phyloP scores from a whole-genome alignment of 2,888 invertebrate species.

The Argyresthia albistria region DNA sequence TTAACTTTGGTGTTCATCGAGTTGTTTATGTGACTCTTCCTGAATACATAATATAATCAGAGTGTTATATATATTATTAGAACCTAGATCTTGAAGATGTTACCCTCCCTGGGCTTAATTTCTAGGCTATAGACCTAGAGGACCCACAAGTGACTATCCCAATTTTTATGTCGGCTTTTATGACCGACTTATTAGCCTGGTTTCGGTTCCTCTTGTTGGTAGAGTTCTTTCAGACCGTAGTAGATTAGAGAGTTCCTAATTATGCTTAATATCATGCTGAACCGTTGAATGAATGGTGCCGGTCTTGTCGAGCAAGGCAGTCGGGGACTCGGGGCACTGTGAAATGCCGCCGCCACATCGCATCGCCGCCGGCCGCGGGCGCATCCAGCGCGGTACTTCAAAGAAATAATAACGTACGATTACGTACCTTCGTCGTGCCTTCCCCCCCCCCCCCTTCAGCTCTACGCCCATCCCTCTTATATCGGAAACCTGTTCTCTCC shows the following conservation, averaged over 20 bases:
- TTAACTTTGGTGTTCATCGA: no score
- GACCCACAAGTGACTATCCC: no score
- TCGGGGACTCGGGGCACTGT: background rate
- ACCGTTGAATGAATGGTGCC: conserved; percentile 1
- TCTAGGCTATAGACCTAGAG: no score
- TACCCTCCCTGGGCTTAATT: no score
- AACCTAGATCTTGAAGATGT: no score
- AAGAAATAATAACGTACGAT: conserved; percentile 61
- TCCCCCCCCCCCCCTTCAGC: conserved; percentile 30
- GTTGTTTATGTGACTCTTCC: no score
- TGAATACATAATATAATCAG: no score
- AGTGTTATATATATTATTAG: no score
- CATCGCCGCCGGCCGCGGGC: conserved; percentile 5
- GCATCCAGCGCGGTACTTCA: conserved; percentile 36
- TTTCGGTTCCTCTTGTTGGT: no score
- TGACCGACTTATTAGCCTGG: no score
- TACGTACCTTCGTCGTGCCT: conserved; percentile 27
- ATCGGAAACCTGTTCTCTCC: conserved; percentile 49
- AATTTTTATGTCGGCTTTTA: no score
- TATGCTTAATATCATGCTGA: background rate
- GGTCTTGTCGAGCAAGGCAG: background rate
- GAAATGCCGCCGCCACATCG: background rate
- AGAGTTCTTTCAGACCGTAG: background rate
- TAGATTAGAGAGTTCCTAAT: background rate
- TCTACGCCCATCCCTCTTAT: conserved; percentile 47